phyloP scores from a whole-genome alignment of 2,113 vertebrate genomes.

The Trogon melanurus region DNA sequence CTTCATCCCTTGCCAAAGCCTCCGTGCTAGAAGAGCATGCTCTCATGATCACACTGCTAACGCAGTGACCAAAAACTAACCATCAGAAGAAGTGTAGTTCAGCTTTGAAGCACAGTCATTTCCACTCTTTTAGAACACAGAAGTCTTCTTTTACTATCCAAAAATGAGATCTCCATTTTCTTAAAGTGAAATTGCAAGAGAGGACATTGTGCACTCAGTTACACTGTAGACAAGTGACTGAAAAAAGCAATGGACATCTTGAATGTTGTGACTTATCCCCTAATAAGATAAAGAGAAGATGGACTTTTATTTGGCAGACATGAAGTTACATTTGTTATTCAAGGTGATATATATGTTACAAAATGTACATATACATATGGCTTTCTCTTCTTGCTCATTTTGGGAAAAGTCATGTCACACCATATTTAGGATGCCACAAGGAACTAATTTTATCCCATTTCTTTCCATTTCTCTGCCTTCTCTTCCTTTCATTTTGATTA shows the following conservation, averaged over 20 bases:
- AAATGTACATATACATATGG: rapidly evolving
- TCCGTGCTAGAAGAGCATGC: not conserved
- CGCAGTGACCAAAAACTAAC: not conserved
- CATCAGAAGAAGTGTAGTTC: constrained; percentile 8
- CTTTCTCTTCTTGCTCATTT: not conserved
- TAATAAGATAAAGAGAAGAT: not conserved
- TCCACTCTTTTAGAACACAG: not conserved
- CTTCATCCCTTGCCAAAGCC: constrained; percentile 20
- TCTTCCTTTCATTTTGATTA: constrained; percentile 36
- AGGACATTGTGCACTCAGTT: rapidly evolving
- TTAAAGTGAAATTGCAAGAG: not conserved
- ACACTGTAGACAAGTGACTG: not conserved
- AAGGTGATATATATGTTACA: not conserved
- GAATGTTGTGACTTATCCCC: not conserved
- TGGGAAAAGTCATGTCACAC: not conserved
- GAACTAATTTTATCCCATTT: not conserved
- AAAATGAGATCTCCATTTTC: not conserved
- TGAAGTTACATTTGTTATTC: not conserved
- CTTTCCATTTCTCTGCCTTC: not conserved
- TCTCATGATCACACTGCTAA: not conserved
- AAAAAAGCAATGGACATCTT: not conserved
- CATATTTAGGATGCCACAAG: not conserved
- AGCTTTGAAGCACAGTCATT: not conserved
- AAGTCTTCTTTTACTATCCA: not conserved
- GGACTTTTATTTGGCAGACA: not conserved